Evolutionary conservation across 2,888 invertebrate species (phyloP).

Genomic region (Cantharis nigra): DNA sequence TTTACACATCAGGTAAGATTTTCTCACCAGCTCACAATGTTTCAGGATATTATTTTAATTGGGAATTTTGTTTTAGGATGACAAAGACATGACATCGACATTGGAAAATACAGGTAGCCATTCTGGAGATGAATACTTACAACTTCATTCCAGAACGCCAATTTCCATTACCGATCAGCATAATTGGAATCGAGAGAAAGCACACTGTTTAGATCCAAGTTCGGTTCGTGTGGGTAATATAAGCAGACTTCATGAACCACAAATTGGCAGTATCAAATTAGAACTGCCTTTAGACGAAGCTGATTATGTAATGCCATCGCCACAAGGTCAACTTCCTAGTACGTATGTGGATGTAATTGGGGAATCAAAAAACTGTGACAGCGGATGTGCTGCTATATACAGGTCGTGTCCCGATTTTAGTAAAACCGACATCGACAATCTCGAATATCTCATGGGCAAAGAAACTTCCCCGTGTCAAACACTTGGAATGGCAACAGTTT

Average conservation of each 20-base stretch:
- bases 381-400: constrained; percentile 46
- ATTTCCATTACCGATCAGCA: constrained; percentile 56
- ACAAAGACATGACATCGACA: constrained; percentile 62
- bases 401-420: constrained; percentile 63
- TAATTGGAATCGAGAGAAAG: constrained; percentile 68
- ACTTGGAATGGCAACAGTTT: constrained; percentile 65
- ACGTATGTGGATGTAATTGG: constrained; percentile 90
- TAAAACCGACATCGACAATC: constrained; percentile 83
- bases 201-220: constrained; percentile 56
- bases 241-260: constrained; percentile 61
- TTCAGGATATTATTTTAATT: background rate
- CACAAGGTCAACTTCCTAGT: constrained; percentile 66
- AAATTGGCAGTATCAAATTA: constrained; percentile 79
- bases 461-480: constrained; percentile 63
- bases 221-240: constrained; percentile 53
- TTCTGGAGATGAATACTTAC: constrained; percentile 89
- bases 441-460: constrained; percentile 84
- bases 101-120: constrained; percentile 79
- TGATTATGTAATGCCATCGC: constrained; percentile 94
- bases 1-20: constrained; percentile 30
- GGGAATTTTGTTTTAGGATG: constrained; percentile 41
- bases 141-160: constrained; percentile 72
- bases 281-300: constrained; percentile 93
- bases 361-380: constrained; percentile 25
- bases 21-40: background rate